These are phyloP conservation scores for Linnaemya tessellans DNA, from an alignment of 2,888 invertebrate species.

Conservation along the genomic window DNA sequence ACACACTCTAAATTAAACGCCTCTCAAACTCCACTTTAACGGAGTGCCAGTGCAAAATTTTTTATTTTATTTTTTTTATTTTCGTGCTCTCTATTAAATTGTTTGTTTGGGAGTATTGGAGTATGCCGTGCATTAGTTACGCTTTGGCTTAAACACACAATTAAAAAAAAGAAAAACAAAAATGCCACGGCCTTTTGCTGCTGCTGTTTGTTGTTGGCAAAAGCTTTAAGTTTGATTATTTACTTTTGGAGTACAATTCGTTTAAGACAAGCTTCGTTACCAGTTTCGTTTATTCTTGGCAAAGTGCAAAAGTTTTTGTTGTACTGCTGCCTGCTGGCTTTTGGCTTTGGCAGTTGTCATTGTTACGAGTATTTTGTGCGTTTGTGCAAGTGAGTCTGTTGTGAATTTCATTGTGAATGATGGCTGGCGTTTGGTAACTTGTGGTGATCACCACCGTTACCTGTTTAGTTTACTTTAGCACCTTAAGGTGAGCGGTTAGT, in stretches of 20 bases:
- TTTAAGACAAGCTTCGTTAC: not conserved
- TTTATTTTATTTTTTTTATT: too few species aligned
- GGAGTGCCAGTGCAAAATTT: constrained; percentile 22
- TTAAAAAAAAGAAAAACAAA: constrained; percentile 38
- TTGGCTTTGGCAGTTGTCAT: constrained; percentile 25
- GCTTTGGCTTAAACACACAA: constrained; percentile 47
- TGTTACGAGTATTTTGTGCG: constrained; percentile 24
- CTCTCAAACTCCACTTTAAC: not conserved
- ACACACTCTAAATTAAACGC: not conserved
- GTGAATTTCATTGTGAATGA: constrained; percentile 30
- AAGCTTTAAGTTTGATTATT: constrained; percentile 57
- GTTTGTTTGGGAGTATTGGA: constrained; percentile 4
- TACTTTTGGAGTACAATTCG: not conserved
- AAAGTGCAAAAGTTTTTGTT: constrained; percentile 67
- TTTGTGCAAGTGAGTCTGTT: constrained; percentile 43
- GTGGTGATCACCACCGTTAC: constrained; percentile 69
- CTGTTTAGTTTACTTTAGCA: constrained; percentile 72
- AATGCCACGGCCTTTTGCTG: constrained; percentile 63
- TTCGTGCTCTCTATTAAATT: not conserved
- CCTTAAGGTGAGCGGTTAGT: constrained; percentile 68
- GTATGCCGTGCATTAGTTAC: constrained; percentile 27
- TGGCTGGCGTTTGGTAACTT: constrained; percentile 65
- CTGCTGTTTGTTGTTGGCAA: constrained; percentile 29
- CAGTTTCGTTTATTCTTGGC: constrained; percentile 60
- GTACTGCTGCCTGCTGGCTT: not conserved